Conservation (phyloP, 2,113 vertebrate genomes). For the Bubo blakistoni region DNA sequence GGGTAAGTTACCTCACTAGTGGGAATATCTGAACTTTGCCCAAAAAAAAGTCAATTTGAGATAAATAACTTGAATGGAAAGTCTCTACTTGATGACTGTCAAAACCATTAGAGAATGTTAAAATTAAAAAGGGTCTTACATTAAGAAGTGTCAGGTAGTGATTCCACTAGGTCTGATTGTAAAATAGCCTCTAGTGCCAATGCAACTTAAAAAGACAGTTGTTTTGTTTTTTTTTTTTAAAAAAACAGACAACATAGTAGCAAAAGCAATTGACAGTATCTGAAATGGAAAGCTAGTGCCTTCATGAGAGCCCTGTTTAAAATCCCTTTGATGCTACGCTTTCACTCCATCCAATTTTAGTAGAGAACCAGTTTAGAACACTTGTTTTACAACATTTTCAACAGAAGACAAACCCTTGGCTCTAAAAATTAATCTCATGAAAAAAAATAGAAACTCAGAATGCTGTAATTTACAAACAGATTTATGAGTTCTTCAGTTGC, state of each 20-base stretch:
- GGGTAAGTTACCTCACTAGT: background rate
- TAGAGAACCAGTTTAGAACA: background rate
- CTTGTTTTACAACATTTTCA: background rate
- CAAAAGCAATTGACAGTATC: background rate
- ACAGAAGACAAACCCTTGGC: background rate
- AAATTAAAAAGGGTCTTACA: background rate
- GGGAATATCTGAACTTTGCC: background rate
- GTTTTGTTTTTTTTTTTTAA: background rate
- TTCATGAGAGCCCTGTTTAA: background rate
- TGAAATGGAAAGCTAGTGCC: background rate
- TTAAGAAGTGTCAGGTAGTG: background rate
- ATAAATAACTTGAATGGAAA: background rate
- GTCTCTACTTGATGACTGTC: background rate
- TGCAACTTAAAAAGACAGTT: background rate
- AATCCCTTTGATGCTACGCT: background rate
- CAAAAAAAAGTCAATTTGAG: background rate
- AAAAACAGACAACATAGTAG: background rate
- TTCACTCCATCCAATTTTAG: background rate
- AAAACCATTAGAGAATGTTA: background rate
- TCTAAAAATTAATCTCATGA: background rate
- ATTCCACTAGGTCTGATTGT: background rate
- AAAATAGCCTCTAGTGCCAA: background rate
- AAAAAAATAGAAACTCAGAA: constrained; percentile 9
- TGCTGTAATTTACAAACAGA: constrained; percentile 33
- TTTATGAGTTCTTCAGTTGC: constrained; percentile 42